Conservation (phyloP, 2,888 invertebrate species). For the Andrena flavipes region DNA sequence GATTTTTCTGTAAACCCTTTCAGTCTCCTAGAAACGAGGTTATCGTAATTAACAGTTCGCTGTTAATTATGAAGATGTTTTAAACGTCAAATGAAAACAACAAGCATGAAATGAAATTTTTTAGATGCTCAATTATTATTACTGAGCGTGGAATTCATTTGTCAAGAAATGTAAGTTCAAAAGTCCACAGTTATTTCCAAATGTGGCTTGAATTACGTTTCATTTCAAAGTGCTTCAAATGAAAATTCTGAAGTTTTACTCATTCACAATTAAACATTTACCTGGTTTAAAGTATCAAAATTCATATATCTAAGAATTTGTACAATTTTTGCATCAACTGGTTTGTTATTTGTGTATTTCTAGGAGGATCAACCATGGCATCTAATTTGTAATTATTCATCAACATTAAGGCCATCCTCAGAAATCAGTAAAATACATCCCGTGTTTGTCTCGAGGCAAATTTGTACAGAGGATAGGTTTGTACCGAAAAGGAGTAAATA, state of each 20-base stretch:
- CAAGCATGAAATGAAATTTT: neutral
- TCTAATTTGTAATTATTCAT: neutral
- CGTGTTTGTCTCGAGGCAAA: neutral
- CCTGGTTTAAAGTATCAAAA: neutral
- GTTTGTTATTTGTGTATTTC: neutral
- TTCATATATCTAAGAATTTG: neutral
- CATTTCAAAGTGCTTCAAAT: too few relatives aligned
- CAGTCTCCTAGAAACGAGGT: neutral
- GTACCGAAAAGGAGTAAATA: slow-evolving; percentile 69
- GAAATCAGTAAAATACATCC: neutral
- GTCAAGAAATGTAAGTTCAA: too few relatives aligned
- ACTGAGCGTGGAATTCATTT: too few relatives aligned
- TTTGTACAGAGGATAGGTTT: slow-evolving; percentile 72
- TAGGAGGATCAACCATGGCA: neutral
- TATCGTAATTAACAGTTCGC: neutral
- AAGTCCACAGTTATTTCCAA: too few relatives aligned
- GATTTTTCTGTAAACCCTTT: slow-evolving; percentile 46
- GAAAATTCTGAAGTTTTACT: too few relatives aligned
- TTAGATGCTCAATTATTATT: too few relatives aligned
- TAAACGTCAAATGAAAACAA: neutral
- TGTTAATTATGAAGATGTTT: neutral
- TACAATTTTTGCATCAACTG: neutral
- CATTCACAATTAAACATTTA: neutral
- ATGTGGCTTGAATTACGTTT: too few relatives aligned
- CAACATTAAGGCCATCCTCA: neutral